These are phyloP conservation scores for Antheraea mylitta DNA, from an alignment of 1,140 invertebrate genomes.

Conservation along the genomic window DNA sequence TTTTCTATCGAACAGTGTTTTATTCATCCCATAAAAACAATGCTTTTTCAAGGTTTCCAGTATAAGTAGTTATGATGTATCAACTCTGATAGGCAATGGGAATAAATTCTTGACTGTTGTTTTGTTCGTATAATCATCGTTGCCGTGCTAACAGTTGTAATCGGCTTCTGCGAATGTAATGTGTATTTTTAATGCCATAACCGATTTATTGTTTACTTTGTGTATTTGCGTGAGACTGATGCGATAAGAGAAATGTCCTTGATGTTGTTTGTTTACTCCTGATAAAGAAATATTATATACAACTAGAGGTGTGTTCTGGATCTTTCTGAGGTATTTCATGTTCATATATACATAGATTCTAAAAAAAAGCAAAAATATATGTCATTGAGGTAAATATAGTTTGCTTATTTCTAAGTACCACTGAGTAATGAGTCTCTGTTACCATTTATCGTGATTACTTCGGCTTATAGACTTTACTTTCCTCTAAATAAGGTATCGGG, in stretches of 20 bases:
- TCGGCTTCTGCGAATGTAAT: neutral
- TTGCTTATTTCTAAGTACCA: too few relatives aligned
- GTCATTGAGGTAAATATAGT: too few relatives aligned
- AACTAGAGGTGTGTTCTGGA: neutral
- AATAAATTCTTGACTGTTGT: neutral
- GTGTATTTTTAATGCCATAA: slow-evolving; percentile 4
- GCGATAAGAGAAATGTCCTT: slow-evolving; percentile 2
- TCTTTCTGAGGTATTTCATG: neutral
- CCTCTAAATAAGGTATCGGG: too few relatives aligned
- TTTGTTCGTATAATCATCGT: neutral
- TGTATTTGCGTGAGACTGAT: slow-evolving; percentile 2
- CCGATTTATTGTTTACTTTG: neutral
- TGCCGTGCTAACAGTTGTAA: neutral
- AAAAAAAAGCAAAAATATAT: too few relatives aligned
- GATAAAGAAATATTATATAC: neutral
- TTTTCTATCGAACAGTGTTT: neutral
- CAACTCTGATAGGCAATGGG: neutral
- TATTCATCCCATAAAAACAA: neutral
- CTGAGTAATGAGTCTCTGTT: too few relatives aligned
- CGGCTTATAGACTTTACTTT: too few relatives aligned
- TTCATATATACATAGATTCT: neutral
- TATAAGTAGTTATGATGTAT: neutral
- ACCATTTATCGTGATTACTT: too few relatives aligned
- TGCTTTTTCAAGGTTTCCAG: neutral
- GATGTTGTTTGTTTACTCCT: neutral